Evolutionary conservation across 2,797 vertebrate species (phyloP), one percentile per base, ranked within the genome.

Genomic region (Betta splendens): DNA sequence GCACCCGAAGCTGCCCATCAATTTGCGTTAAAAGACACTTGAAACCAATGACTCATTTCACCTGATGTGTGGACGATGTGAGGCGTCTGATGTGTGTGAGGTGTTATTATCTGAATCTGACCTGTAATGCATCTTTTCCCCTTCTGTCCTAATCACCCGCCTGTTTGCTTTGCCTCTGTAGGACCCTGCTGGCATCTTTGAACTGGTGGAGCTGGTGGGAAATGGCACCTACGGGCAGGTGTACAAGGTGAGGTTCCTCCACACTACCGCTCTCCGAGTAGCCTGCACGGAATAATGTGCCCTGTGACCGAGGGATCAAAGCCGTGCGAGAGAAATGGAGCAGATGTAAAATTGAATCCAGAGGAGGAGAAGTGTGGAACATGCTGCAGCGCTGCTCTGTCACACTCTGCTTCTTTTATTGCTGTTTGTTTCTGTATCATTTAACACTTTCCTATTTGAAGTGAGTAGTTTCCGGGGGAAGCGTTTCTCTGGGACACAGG

Each of bases 111-210:
- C n/a, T n/a, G n/a, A n/a, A n/a, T n/a, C n/a, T n/a, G n/a, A n/a
- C n/a, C n/a, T n/a, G n/a, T n/a, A n/a, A n/a, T n/a, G n/a, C n/a
- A n/a, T n/a, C n/a, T n/a, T n/a, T n/a, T n/a, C n/a, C n/a, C n/a
- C n/a, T 5, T 21, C 35, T 26, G 29, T 32, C 8, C 4, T 56
- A 31, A 26, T 45, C 18, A 51, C 33, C 54, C 5, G 5, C 1
- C 8, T 60, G 26, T 74, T 58, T 9, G 25, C n/a, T 66, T 32
- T 80, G 17, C 70, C 38, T 54, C 84, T 75, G 62, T 83, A 97
- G 95, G 96, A 98, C 83, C 96, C 96, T 31, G 94, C 94, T 32
- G 96, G 96, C 58, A 96, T 98, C 87, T 97, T 98, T 89, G 96
- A 98, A 85, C 67, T 98, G 80, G 95, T 98, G 44, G 95, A 98